Evolutionary conservation across 2,113 vertebrate genomes (phyloP).

Genomic region (Pterocles burchelli): DNA sequence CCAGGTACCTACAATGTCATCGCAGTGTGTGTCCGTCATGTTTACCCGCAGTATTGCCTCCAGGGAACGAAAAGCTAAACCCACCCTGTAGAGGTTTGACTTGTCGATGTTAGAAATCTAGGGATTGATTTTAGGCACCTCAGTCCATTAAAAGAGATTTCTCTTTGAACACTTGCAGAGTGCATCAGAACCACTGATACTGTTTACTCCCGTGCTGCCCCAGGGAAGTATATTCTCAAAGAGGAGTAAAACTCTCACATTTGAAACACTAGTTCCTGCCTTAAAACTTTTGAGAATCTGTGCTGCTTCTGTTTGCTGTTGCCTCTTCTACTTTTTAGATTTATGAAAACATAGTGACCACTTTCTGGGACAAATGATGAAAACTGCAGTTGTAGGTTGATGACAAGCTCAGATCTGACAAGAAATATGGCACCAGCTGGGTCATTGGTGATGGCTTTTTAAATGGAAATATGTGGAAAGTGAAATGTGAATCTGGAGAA

Average conservation of each 20-base stretch:
- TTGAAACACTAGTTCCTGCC: not conserved
- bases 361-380: not conserved
- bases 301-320: not conserved
- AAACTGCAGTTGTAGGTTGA: not conserved
- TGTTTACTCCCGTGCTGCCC: not conserved
- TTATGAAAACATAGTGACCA: not conserved
- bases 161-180: not conserved
- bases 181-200: not conserved
- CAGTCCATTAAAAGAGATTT: not conserved
- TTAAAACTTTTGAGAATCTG: not conserved
- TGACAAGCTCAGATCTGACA: not conserved
- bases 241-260: not conserved
- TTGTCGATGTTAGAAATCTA: not conserved
- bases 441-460: not conserved
- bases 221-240: not conserved
- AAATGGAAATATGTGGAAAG: not conserved
- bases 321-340: not conserved
- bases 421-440: not conserved
- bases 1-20: rapidly evolving
- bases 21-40: rapidly evolving
- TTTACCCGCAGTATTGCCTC: not conserved
- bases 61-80: not conserved
- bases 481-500: not conserved
- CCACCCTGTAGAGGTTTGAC: not conserved
- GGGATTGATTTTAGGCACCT: not conserved